These are phyloP conservation scores for Echinops telfairi DNA, from an alignment of 2,113 vertebrate genomes.

Conservation along the genomic window DNA sequence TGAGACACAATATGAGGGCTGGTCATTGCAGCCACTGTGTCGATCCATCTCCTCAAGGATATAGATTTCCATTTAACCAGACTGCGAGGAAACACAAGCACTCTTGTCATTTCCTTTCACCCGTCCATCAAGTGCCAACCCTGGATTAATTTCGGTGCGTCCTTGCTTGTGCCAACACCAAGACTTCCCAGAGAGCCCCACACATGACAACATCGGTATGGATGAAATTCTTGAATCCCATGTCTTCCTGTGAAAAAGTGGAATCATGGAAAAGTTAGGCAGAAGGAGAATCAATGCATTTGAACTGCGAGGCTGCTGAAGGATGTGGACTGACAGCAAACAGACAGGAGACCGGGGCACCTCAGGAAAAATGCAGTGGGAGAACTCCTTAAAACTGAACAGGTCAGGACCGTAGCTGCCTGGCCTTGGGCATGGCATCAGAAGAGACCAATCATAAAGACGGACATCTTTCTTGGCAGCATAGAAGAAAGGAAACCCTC, in stretches of 20 bases:
- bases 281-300: background rate
- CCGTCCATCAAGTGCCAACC: background rate
- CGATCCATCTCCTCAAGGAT: background rate
- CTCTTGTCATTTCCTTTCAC: background rate
- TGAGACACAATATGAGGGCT: background rate
- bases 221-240: background rate
- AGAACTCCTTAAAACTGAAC: background rate
- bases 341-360: too few relatives aligned
- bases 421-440: background rate
- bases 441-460: background rate
- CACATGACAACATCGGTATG: fast-evolving
- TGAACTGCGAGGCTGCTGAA: background rate
- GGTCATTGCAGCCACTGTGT: background rate
- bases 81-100: background rate
- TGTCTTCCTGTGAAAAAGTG: background rate
- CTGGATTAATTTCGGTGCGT: background rate
- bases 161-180: background rate
- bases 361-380: background rate
- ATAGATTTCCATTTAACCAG: background rate
- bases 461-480: background rate
- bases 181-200: too few relatives aligned
- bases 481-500: background rate
- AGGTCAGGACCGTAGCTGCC: background rate
- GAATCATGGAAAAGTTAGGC: background rate
- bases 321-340: background rate